phyloP scores from a whole-genome alignment of 1,140 invertebrate genomes.

The Ips nitidus region DNA sequence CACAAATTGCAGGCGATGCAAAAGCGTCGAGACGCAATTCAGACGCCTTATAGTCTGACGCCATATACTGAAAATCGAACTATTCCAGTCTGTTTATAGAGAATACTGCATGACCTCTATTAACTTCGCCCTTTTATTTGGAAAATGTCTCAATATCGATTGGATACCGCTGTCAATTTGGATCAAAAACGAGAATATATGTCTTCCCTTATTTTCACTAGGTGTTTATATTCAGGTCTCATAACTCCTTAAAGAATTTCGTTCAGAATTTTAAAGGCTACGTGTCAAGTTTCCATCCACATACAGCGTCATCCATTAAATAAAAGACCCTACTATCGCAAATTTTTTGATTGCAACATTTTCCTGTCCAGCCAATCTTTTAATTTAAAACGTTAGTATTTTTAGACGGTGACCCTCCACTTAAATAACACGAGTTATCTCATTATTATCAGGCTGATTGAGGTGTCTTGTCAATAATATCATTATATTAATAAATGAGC shows the following conservation, averaged over 20 bases:
- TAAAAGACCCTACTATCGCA: too few species aligned
- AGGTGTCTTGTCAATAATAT: slow-evolving; percentile 14
- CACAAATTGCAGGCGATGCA: not conserved
- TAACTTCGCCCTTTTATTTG: not conserved
- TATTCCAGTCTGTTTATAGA: not conserved
- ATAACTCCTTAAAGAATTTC: too few species aligned
- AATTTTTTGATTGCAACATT: slow-evolving; percentile 7
- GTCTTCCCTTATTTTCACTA: too few species aligned
- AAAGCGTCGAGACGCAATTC: slow-evolving; percentile 14
- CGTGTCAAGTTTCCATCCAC: too few species aligned
- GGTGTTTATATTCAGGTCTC: too few species aligned
- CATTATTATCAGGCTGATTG: slow-evolving; percentile 9
- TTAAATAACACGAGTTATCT: slow-evolving; percentile 6
- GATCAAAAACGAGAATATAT: too few species aligned
- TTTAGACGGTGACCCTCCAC: slow-evolving; percentile 9
- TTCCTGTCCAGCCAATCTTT: slow-evolving; percentile 12
- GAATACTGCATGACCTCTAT: not conserved
- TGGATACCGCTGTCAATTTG: too few species aligned
- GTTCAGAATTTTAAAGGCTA: too few species aligned
- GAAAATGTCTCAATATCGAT: too few species aligned
- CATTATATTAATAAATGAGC: not conserved
- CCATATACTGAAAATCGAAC: slow-evolving; percentile 9
- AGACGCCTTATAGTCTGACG: slow-evolving; percentile 14
- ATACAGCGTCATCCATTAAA: too few species aligned
- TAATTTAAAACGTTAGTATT: slow-evolving; percentile 7